These are phyloP conservation scores for Ficedula albicollis DNA, from an alignment of 2,797 vertebrate species.

Conservation along the genomic window DNA sequence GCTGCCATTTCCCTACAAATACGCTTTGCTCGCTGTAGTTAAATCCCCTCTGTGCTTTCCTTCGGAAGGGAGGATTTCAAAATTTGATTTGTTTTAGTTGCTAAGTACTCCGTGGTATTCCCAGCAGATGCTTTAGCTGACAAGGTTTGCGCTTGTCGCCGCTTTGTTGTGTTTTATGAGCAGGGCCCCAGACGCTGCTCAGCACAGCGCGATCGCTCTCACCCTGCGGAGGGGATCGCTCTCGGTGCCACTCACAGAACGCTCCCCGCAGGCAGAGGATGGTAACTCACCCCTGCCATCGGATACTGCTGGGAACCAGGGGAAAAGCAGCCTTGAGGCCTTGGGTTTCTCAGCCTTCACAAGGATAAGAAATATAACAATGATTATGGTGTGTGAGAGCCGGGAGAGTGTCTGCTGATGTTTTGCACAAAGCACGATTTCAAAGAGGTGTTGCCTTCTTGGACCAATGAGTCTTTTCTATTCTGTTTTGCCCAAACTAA, in stretches of 20 bases:
- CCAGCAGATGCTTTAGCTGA: constrained; percentile 54
- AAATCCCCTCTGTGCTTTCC: constrained; percentile 3
- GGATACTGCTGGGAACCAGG: too few species aligned
- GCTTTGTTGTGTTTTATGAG: constrained; percentile 34
- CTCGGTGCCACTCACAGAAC: not conserved
- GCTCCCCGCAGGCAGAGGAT: constrained; percentile 28
- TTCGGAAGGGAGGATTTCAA: constrained; percentile 43
- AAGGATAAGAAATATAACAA: too few species aligned
- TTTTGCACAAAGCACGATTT: too few species aligned
- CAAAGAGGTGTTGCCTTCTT: too few species aligned
- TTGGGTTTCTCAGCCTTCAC: too few species aligned
- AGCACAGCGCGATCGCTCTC: not conserved
- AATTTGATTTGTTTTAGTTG: constrained; percentile 48
- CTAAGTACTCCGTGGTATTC: constrained; percentile 39
- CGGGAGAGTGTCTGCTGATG: too few species aligned
- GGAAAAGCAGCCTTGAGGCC: too few species aligned
- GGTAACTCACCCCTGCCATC: not conserved
- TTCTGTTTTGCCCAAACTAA: too few species aligned
- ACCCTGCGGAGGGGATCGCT: not conserved
- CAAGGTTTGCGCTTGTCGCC: constrained; percentile 20
- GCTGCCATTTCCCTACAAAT: not conserved
- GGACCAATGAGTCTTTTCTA: too few species aligned
- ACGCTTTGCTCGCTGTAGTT: not conserved
- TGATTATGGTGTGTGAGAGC: too few species aligned
- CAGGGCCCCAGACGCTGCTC: constrained; percentile 3